Percentiles rank a stretch among this genome's conserved stretches.
These are phyloP conservation scores for Achroia grisella DNA, from an alignment of 1,140 invertebrate genomes.

Conservation along the genomic window DNA sequence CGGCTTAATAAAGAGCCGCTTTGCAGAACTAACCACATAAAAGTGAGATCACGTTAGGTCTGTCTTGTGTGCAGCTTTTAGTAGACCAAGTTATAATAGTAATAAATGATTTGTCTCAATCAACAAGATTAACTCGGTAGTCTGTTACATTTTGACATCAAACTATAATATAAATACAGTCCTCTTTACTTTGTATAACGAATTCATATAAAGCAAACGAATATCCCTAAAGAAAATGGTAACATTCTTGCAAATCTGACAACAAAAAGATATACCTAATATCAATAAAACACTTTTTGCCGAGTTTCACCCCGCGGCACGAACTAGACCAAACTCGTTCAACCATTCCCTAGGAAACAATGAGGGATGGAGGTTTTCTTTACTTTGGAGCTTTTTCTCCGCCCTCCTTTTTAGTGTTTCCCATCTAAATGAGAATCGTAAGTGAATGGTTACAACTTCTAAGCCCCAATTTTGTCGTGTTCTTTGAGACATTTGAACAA, in stretches of 20 bases:
- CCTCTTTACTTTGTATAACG: not conserved
- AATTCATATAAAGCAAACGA: not conserved
- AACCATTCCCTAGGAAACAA: not conserved
- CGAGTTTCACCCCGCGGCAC: not conserved
- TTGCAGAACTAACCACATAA: too few species aligned
- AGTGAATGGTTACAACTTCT: not conserved
- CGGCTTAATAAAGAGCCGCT: too few species aligned
- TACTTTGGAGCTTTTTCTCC: not conserved
- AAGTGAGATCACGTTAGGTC: too few species aligned
- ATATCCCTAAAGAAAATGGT: not conserved
- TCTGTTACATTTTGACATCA: too few species aligned
- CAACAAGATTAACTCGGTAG: too few species aligned
- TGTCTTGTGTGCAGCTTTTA: too few species aligned
- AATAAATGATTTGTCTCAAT: too few species aligned
- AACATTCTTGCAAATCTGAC: not conserved
- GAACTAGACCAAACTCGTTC: too few species aligned
- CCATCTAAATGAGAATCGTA: not conserved
- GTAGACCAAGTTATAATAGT: too few species aligned
- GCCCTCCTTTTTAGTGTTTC: not conserved
- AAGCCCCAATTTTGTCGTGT: not conserved
- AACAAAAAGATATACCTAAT: not conserved
- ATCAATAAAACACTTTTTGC: not conserved
- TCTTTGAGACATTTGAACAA: not conserved
- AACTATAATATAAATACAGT: too few species aligned
- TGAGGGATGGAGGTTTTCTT: not conserved